Evolutionary conservation across 2,888 invertebrate species (phyloP), one percentile per base, ranked within the genome.

Genomic region (Rotaria socialis): DNA sequence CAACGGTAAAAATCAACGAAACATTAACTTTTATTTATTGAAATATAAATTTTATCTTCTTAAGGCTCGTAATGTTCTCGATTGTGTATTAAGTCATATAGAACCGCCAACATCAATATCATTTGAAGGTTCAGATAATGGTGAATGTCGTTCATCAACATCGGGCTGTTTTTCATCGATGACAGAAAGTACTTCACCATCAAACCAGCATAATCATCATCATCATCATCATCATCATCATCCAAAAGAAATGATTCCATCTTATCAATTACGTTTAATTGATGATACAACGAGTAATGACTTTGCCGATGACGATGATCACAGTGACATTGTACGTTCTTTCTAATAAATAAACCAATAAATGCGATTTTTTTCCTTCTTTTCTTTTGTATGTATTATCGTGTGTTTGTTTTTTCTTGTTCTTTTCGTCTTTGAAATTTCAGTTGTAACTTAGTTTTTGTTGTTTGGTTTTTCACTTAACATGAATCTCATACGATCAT

Each of bases 61-160:
- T 52, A 52, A 67, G 67, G 67, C 67, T 35, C 67, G 67, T 67
- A 16, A 16, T 11, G 14, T 67, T 67, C 35, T 67, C 16, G 35
- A 67, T 67, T 35, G 67, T 67, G 67, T 67, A 35, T 67, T 67
- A 19, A 67, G 35, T 67, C 67, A 67, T 67, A 67, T 67, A 35
- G 67, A 67, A 67, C 67, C 67, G 11, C 67, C 67, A 41, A 67
- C 67, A 67, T 67, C 67, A 7, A 35, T 67, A 27, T 67, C 67
- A 67, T 41, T 35, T 5, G 67, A 67, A 67, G 35, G 35, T 35
- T 80, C 80, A 22, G 80, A 80, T 47, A 22, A 6, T 47, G 80
- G 80, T 47, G 80, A 80, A 47, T 80, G 47, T 80, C 80, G 80
- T 47, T 80, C 80, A n/a, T 47, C 80, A 80, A 80, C 47, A 47